phyloP scores from a whole-genome alignment of 2,113 vertebrate species.

The Miniopterus natalensis region DNA sequence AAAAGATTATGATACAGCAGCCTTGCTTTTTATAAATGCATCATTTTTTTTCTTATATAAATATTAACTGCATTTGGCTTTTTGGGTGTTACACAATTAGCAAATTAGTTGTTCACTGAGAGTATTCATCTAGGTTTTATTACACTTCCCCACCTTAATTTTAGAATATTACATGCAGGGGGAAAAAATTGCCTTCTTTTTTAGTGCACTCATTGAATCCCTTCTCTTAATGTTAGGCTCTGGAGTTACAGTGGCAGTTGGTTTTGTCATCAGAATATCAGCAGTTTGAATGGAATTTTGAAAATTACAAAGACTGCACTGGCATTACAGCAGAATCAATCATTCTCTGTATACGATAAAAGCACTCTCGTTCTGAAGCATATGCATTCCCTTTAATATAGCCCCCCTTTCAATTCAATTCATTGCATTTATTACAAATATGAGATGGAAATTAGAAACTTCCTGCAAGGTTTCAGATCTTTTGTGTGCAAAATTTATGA shows the following conservation, averaged over 20 bases:
- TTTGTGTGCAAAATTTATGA: slow-evolving; percentile 58
- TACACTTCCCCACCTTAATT: slow-evolving; percentile 74
- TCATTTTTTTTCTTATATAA: slow-evolving; percentile 58
- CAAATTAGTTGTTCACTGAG: slow-evolving; percentile 64
- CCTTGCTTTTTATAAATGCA: slow-evolving; percentile 51
- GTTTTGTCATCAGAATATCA: slow-evolving; percentile 73
- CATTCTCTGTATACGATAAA: slow-evolving; percentile 67
- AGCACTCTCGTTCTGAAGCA: slow-evolving; percentile 59
- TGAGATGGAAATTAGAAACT: slow-evolving; percentile 56
- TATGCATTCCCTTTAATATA: slow-evolving; percentile 67
- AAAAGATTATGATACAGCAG: slow-evolving; percentile 49
- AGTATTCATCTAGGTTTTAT: slow-evolving; percentile 76
- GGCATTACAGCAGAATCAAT: slow-evolving; percentile 61
- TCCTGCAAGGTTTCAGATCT: slow-evolving; percentile 65
- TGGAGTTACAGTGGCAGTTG: slow-evolving; percentile 73
- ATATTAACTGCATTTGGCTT: slow-evolving; percentile 64
- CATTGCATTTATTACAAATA: slow-evolving; percentile 57
- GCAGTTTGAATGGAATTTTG: slow-evolving; percentile 74
- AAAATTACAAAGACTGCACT: slow-evolving; percentile 73
- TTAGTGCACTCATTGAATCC: slow-evolving; percentile 65
- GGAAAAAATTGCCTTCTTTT: slow-evolving; percentile 74
- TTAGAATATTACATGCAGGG: slow-evolving; percentile 73
- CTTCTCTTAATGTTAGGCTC: slow-evolving; percentile 76
- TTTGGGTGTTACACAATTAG: slow-evolving; percentile 70
- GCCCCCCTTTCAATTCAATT: slow-evolving; percentile 43